Conservation (phyloP, 2,113 vertebrate genomes). For the Oncorhynchus nerka region DNA sequence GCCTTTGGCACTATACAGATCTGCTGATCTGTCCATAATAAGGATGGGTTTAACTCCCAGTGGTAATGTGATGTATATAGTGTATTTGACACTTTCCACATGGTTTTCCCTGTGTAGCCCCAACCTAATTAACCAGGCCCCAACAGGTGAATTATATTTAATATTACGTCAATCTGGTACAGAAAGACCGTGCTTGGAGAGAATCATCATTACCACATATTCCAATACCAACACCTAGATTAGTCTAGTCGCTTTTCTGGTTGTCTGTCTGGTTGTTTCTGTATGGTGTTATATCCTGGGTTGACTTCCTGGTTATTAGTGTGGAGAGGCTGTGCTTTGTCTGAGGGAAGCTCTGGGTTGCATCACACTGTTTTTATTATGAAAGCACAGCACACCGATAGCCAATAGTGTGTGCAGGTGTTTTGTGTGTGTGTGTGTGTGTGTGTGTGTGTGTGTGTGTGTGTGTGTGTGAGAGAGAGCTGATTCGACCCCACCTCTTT, state of each 20-base stretch:
- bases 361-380: conserved; percentile 48
- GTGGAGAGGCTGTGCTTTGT: conserved; percentile 36
- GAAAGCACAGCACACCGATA: conserved; percentile 18
- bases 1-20: neutral
- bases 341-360: conserved; percentile 48
- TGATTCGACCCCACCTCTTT: neutral
- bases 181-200: too few relatives aligned
- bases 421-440: conserved; percentile 13
- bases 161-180: too few relatives aligned
- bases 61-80: too few relatives aligned
- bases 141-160: too few relatives aligned
- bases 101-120: too few relatives aligned
- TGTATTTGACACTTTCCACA: too few relatives aligned
- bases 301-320: neutral
- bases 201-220: too few relatives aligned
- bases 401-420: conserved; percentile 4
- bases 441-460: conserved; percentile 15
- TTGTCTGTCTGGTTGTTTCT: conserved; percentile 31
- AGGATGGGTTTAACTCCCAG: too few relatives aligned
- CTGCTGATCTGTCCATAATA: neutral
- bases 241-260: too few relatives aligned
- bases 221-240: too few relatives aligned
- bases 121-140: too few relatives aligned
- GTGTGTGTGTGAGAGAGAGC: neutral
- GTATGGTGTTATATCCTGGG: conserved; percentile 52